These are phyloP conservation scores for Acanthurus leucopareius DNA, from an alignment of 2,797 vertebrate species.

Conservation along the genomic window DNA sequence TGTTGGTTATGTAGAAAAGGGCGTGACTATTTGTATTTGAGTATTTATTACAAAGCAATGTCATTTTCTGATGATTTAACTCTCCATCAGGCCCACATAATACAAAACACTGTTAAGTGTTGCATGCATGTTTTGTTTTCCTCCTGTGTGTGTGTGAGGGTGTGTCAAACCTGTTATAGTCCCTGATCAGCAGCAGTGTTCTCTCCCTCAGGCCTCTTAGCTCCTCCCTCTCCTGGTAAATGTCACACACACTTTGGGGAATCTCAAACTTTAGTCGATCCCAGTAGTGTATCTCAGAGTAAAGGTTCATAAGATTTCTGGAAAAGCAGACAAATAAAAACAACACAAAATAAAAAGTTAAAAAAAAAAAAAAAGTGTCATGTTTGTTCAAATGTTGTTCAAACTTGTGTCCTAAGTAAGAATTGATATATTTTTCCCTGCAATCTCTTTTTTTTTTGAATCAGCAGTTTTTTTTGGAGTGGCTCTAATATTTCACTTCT, in stretches of 20 bases:
- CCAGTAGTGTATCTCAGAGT: slow-evolving; percentile 91
- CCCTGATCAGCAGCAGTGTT: slow-evolving; percentile 85
- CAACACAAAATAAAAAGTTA: background rate
- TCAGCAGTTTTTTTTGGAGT: no score
- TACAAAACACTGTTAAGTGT: background rate
- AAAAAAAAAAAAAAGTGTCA: background rate
- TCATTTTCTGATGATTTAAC: no score
- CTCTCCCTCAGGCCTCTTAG: slow-evolving; percentile 86
- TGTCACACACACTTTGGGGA: slow-evolving; percentile 84
- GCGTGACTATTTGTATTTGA: no score
- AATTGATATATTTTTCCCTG: no score
- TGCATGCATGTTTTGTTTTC: background rate
- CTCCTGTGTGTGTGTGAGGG: background rate
- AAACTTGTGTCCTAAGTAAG: no score
- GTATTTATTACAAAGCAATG: no score
- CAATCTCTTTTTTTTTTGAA: no score
- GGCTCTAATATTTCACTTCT: no score
- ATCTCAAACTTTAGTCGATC: slow-evolving; percentile 88
- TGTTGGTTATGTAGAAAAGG: no score
- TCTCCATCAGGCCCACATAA: background rate
- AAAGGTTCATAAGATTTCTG: slow-evolving; percentile 86
- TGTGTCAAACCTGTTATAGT: slow-evolving; percentile 88
- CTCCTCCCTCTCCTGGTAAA: slow-evolving; percentile 87
- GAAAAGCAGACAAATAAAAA: background rate
- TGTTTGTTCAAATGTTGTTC: no score